Conservation (phyloP, 2,113 vertebrate genomes). For the Phyllostomus discolor region DNA sequence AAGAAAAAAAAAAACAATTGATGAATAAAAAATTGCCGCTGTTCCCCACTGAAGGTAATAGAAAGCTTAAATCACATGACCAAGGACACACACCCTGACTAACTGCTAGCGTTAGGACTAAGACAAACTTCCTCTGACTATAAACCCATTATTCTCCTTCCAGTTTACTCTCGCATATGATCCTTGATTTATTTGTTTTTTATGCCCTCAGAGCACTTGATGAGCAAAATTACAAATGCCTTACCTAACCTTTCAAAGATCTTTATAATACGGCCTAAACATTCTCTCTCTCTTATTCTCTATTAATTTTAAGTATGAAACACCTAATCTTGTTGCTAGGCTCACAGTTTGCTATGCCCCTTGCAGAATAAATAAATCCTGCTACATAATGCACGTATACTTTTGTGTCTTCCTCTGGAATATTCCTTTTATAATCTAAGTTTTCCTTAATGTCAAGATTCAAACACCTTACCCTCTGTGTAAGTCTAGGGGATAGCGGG, state of each 20-base stretch:
- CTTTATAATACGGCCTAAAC: not conserved
- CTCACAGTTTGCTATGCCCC: not conserved
- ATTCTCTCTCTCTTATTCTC: not conserved
- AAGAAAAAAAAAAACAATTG: not conserved
- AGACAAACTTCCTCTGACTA: not conserved
- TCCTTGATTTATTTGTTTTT: not conserved
- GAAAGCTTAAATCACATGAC: not conserved
- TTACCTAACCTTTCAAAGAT: not conserved
- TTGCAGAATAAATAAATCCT: not conserved
- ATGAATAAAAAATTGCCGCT: not conserved
- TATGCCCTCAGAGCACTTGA: not conserved
- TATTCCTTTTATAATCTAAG: not conserved
- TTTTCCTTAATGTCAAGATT: not conserved
- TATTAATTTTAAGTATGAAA: not conserved
- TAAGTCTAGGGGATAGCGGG: rapidly evolving
- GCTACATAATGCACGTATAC: not conserved
- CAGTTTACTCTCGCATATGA: not conserved
- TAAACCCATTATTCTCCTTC: not conserved
- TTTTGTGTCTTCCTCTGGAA: not conserved
- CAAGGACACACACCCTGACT: not conserved
- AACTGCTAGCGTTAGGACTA: not conserved
- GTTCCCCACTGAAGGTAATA: not conserved
- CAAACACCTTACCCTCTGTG: not conserved
- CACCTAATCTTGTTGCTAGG: not conserved
- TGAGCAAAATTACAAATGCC: not conserved